Evolutionary conservation across 2,113 vertebrate species (phyloP).

Genomic region (Etheostoma spectabile): DNA sequence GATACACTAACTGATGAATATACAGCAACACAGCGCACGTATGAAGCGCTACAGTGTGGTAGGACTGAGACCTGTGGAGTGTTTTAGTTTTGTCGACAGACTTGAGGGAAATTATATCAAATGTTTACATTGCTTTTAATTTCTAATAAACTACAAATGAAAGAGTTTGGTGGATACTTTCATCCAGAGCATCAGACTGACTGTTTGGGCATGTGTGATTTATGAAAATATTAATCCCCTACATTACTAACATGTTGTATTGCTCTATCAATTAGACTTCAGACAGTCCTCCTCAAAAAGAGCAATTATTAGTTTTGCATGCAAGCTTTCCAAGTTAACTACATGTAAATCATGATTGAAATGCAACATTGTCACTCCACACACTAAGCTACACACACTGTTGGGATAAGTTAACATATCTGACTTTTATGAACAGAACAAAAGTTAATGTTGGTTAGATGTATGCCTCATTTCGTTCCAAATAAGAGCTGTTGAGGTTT

Average conservation of each 20-base stretch:
- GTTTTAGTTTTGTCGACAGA: constrained; percentile 47
- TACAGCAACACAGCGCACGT: constrained; percentile 39
- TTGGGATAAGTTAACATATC: background rate
- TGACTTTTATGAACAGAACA: background rate
- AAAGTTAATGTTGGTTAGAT: constrained; percentile 25
- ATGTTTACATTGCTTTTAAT: constrained; percentile 71
- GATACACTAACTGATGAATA: constrained; percentile 62
- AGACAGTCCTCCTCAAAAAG: background rate
- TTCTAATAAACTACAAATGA: constrained; percentile 81
- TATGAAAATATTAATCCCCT: background rate
- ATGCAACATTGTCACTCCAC: background rate
- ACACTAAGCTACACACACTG: background rate
- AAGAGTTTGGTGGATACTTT: constrained; percentile 7
- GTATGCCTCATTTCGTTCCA: constrained; percentile 41
- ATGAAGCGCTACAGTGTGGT: constrained; percentile 13
- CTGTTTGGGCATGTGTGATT: background rate
- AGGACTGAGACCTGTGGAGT: constrained; percentile 48
- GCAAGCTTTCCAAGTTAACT: background rate
- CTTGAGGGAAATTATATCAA: constrained; percentile 53
- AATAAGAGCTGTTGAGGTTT: background rate
- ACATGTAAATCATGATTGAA: background rate
- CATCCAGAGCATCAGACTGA: background rate
- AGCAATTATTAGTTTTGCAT: background rate
- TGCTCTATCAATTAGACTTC: background rate
- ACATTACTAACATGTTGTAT: background rate